phyloP scores from a whole-genome alignment of 2,888 invertebrate genomes.

The Nymphalis c-album region DNA sequence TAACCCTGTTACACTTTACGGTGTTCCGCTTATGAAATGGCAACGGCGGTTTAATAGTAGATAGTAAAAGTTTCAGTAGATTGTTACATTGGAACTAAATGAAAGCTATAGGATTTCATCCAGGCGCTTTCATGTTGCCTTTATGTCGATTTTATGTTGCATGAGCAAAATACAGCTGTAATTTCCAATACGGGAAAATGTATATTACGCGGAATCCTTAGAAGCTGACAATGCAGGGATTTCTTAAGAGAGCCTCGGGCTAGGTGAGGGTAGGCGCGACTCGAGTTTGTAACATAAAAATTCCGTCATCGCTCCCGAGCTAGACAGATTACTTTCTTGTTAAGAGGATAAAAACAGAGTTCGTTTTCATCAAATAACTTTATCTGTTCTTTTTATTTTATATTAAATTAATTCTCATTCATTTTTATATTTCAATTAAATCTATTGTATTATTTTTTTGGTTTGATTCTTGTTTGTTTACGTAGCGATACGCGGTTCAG shows the following conservation, averaged over 20 bases:
- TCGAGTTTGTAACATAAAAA: constrained; percentile 80
- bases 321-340: constrained; percentile 81
- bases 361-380: constrained; percentile 72
- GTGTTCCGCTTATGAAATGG: constrained; percentile 63
- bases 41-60: constrained; percentile 53
- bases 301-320: constrained; percentile 78
- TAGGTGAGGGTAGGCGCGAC: constrained; percentile 79
- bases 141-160: constrained; percentile 77
- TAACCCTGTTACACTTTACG: constrained; percentile 55
- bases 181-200: constrained; percentile 76
- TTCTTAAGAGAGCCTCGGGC: constrained; percentile 73
- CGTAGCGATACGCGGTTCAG: constrained; percentile 3
- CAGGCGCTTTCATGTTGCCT: constrained; percentile 67
- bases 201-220: constrained; percentile 77
- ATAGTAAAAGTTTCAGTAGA: constrained; percentile 74
- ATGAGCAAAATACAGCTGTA: constrained; percentile 75
- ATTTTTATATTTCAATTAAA: background rate
- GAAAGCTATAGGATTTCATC: constrained; percentile 65
- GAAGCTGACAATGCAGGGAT: constrained; percentile 76
- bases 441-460: background rate
- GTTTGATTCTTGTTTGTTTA: constrained; percentile 21
- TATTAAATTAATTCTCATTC: constrained; percentile 14
- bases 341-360: constrained; percentile 79
- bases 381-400: constrained; percentile 53
- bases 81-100: constrained; percentile 74